Percentiles rank a stretch among this genome's conserved stretches.
Evolutionary conservation across 2,888 invertebrate genomes (phyloP).

Genomic region (Tipula lateralis): DNA sequence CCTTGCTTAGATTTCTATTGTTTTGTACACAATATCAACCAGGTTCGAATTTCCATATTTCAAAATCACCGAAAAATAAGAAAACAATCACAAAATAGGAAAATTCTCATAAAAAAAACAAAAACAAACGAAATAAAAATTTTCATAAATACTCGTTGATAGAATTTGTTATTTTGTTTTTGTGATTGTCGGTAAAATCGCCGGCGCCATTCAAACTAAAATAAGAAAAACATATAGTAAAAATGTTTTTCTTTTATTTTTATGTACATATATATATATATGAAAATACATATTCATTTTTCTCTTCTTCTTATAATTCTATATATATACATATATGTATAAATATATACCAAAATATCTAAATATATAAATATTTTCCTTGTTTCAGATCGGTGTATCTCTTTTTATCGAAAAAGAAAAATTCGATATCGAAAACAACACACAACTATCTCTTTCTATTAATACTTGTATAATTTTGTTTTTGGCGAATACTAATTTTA

Average conservation of each 20-base stretch:
- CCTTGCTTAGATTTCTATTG: too few species aligned
- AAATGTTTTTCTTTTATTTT: not conserved
- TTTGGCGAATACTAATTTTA: not conserved
- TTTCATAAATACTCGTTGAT: not conserved
- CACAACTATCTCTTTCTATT: not conserved
- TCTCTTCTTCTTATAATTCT: not conserved
- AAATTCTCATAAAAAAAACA: not conserved
- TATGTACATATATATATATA: too few species aligned
- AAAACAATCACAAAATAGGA: not conserved
- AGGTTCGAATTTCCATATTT: not conserved
- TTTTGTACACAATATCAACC: not conserved
- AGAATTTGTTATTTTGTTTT: too few species aligned
- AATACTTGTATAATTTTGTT: not conserved
- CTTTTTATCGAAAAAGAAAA: not conserved
- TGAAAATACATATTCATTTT: too few species aligned
- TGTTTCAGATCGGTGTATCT: not conserved
- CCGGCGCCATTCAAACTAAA: slow-evolving; percentile 13
- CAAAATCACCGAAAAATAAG: not conserved
- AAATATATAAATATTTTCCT: not conserved
- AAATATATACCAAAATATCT: not conserved
- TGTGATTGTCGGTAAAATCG: slow-evolving; percentile 19
- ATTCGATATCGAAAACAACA: not conserved
- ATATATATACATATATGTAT: not conserved
- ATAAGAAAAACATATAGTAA: not conserved
- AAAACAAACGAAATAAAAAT: not conserved